Evolutionary conservation across 2,113 vertebrate genomes (phyloP).

Genomic region (Gallinago undulata): DNA sequence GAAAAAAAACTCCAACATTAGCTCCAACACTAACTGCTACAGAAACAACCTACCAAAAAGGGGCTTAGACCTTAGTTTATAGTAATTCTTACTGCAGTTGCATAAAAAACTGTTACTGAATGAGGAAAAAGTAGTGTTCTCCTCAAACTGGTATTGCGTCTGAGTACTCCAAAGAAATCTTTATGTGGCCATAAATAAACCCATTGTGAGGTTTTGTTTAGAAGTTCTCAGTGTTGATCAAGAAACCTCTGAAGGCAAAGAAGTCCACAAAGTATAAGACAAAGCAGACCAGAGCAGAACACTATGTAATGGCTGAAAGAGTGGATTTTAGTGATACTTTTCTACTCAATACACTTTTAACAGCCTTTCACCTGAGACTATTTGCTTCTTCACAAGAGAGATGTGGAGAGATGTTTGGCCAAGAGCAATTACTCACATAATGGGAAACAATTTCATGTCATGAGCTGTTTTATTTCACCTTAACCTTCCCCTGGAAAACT

Average conservation of each 20-base stretch:
- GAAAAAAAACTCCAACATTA: neutral
- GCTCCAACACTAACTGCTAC: neutral
- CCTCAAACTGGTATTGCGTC: neutral
- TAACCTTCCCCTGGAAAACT: neutral
- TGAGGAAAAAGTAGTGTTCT: neutral
- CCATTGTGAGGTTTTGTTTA: neutral
- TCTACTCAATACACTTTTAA: neutral
- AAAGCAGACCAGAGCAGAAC: neutral
- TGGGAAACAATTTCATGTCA: neutral
- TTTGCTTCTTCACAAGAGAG: neutral
- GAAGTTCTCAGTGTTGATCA: neutral
- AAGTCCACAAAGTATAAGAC: neutral
- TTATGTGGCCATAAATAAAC: neutral
- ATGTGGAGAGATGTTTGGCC: neutral
- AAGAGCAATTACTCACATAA: neutral
- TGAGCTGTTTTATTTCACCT: neutral
- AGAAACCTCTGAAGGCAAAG: neutral
- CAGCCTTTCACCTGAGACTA: neutral
- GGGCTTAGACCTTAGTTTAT: neutral
- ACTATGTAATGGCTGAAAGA: neutral
- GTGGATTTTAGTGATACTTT: accelerated
- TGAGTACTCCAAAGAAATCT: neutral
- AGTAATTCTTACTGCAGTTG: neutral
- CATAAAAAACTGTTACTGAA: neutral
- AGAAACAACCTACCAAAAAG: neutral